Evolutionary conservation across 2,113 vertebrate species (phyloP).

Genomic region (Chitala chitala): DNA sequence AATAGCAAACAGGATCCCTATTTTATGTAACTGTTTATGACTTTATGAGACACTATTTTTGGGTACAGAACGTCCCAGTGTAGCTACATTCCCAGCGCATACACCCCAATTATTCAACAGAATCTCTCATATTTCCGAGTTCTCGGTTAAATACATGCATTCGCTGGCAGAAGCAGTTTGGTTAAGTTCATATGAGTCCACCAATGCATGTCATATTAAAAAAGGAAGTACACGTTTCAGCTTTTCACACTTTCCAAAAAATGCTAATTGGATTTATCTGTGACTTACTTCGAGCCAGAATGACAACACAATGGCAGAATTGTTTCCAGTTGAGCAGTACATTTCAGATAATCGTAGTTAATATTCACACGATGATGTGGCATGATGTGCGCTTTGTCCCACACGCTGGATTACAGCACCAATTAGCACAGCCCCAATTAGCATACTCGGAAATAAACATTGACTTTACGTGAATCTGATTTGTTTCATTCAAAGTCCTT

Average conservation of each 20-base stretch:
- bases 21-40: no score
- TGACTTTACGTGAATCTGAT: not conserved
- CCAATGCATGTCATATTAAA: not conserved
- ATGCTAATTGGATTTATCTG: constrained; percentile 19
- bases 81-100: no score
- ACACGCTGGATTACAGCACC: not conserved
- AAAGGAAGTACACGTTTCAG: not conserved
- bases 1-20: no score
- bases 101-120: no score
- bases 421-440: not conserved
- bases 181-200: not conserved
- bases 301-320: not conserved
- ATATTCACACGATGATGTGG: not conserved
- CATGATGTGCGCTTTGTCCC: not conserved
- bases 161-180: not conserved
- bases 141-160: no score
- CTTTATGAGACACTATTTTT: no score
- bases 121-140: no score
- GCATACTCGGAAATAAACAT: not conserved
- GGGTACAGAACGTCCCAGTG: no score
- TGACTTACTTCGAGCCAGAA: not conserved
- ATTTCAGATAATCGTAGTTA: not conserved
- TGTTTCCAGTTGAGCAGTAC: not conserved
- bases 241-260: not conserved
- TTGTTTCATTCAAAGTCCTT: constrained; percentile 3